Conservation (phyloP, 1,140 invertebrate species). For the Drosophila prosaltans region DNA sequence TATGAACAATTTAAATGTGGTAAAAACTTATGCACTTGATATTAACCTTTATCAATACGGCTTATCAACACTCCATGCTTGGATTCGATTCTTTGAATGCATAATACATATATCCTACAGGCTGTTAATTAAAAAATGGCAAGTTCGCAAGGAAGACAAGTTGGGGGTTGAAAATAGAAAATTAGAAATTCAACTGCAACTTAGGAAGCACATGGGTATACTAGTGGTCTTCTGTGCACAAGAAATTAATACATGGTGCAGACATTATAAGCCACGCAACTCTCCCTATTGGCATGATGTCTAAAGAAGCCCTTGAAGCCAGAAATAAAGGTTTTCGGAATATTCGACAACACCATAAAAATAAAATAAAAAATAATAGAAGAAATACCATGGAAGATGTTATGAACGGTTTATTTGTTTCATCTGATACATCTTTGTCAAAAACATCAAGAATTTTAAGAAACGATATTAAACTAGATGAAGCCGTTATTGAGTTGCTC, state of each 20-base stretch:
- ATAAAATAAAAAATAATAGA: slow-evolving; percentile 4
- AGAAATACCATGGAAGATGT: background rate
- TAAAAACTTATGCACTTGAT: too few species aligned
- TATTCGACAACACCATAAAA: background rate
- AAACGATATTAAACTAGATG: slow-evolving; percentile 2
- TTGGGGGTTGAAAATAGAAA: too few species aligned
- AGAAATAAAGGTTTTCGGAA: slow-evolving; percentile 15
- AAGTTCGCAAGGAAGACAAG: too few species aligned
- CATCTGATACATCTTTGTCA: background rate
- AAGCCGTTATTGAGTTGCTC: background rate
- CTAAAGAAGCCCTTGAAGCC: background rate
- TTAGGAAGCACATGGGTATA: background rate
- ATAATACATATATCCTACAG: too few species aligned
- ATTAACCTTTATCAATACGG: too few species aligned
- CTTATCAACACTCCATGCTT: too few species aligned
- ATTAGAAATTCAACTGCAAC: too few species aligned
- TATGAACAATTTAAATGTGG: too few species aligned
- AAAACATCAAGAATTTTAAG: background rate
- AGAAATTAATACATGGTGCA: background rate
- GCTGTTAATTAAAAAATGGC: too few species aligned
- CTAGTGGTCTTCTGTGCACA: slow-evolving; percentile 13
- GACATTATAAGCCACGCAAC: too few species aligned
- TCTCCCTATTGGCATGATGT: too few species aligned
- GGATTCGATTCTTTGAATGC: too few species aligned
- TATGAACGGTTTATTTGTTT: background rate